Evolutionary conservation across 2,113 vertebrate species (phyloP).

Genomic region (Macquaria ambigua): DNA sequence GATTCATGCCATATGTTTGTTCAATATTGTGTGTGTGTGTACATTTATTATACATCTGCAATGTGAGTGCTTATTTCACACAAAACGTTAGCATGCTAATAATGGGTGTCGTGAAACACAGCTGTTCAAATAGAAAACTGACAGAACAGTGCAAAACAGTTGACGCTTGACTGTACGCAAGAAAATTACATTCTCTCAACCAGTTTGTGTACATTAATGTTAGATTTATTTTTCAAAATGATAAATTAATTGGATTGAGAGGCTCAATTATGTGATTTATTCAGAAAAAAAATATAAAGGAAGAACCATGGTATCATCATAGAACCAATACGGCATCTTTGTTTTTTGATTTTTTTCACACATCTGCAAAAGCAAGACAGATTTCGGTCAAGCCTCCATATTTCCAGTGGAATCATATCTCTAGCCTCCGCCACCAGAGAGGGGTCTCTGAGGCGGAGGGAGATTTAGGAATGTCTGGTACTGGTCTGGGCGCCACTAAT

Average conservation of each 20-base stretch:
- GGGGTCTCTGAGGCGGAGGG: slow-evolving; percentile 48
- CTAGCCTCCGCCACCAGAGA: slow-evolving; percentile 72
- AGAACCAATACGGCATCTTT: not conserved
- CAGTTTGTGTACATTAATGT: not conserved
- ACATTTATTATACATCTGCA: not conserved
- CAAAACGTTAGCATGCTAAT: not conserved
- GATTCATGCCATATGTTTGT: not conserved
- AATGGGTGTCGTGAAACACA: not conserved
- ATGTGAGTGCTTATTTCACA: not conserved
- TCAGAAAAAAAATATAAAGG: not conserved
- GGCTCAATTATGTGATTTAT: not conserved
- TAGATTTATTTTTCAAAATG: not conserved
- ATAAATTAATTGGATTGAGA: not conserved
- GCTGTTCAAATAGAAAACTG: not conserved
- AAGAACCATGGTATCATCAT: not conserved
- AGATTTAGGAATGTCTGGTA: slow-evolving; percentile 69
- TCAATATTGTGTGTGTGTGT: not conserved
- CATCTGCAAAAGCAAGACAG: slow-evolving; percentile 77
- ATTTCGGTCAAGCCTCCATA: slow-evolving; percentile 71
- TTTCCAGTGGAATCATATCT: slow-evolving; percentile 71
- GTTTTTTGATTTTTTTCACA: slow-evolving; percentile 65
- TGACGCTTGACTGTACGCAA: not conserved
- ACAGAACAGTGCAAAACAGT: not conserved
- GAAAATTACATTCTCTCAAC: not conserved
- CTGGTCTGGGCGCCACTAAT: slow-evolving; percentile 60